Evolutionary conservation across 2,797 vertebrate species (phyloP), one percentile per base, ranked within the genome.

Genomic region (Bradypodion ventrale): DNA sequence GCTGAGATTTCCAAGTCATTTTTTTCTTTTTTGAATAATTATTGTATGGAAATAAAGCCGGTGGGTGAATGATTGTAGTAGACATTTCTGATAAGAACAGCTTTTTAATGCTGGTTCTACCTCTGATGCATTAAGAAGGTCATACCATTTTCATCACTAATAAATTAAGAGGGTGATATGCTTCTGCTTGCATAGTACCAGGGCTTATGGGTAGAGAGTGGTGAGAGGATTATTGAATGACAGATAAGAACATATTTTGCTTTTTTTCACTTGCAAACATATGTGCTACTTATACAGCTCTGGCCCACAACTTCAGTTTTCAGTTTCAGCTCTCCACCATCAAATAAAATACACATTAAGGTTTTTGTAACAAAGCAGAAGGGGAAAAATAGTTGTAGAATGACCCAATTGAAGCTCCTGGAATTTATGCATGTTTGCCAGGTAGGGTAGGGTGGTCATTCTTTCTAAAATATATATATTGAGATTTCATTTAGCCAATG

Each of bases 401-500:
- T 25, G 75, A 35, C 25, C 81, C 76, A 76, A n/a, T 75, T 66
- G 75, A 85, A 68, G 66, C 76, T 60, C 66, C 42, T 60, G 35
- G 63, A 84, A 70, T 44, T 80, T 19, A 65, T n/a, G 59, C 65
- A 59, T 9, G 2, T 2, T 75, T 49, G 60, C 78, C 56, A 69
- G 82, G 21, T 40, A 70, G 13, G 70, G 60, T 75, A 76, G 66
- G 69, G 29, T 35, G 32, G 29, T 6, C 82, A 73, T 13, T 68
- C 77, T 56, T 72, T 78, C 23, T 32, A 78, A 78, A 72, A 8
- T 72, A 3, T 52, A 78, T 72, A 8, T 72, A 3, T 52, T 73
- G 75, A 80, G 52, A 42, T 74, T n/a, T n/a, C n/a, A n/a, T n/a
- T 56, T 85, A 75, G 4, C 81, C 82, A 59, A 78, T 85, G 69